phyloP scores from a whole-genome alignment of 2,888 invertebrate genomes.

The Crepidodera aurea region DNA sequence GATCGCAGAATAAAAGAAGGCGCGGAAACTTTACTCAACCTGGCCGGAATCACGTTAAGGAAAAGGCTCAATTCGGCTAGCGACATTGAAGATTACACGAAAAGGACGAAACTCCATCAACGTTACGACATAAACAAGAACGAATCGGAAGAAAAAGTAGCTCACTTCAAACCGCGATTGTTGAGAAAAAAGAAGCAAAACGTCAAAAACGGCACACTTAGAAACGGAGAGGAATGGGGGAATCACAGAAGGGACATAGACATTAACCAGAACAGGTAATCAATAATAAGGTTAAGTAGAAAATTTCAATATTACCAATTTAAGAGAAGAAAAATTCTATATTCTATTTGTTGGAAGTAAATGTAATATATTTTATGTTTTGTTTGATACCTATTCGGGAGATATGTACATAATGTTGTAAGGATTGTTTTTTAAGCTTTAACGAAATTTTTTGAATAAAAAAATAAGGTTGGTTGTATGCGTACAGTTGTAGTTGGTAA shows the following conservation, averaged over 20 bases:
- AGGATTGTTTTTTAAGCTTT: constrained; percentile 49
- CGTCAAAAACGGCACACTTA: constrained; percentile 50
- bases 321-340: constrained; percentile 36
- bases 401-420: constrained; percentile 41
- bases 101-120: constrained; percentile 36
- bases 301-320: constrained; percentile 39
- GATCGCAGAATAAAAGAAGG: constrained; percentile 79
- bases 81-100: constrained; percentile 34
- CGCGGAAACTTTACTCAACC: constrained; percentile 79
- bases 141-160: constrained; percentile 50
- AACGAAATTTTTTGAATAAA: constrained; percentile 20
- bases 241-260: constrained; percentile 57
- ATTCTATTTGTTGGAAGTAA: constrained; percentile 49
- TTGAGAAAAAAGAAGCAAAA: constrained; percentile 54
- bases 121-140: constrained; percentile 43
- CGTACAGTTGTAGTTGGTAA: constrained; percentile 39
- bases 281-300: constrained; percentile 40
- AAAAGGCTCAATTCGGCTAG: constrained; percentile 51
- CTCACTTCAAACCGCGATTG: constrained; percentile 43
- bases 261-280: constrained; percentile 59
- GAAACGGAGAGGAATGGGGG: constrained; percentile 56
- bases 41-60: constrained; percentile 68
- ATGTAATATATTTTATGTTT: constrained; percentile 56
- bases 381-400: constrained; percentile 30
- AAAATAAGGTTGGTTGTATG: constrained; percentile 7